Percentiles rank a stretch among this genome's conserved stretches.
phyloP scores from a whole-genome alignment of 2,888 invertebrate species.

The Pegoplata infirma region DNA sequence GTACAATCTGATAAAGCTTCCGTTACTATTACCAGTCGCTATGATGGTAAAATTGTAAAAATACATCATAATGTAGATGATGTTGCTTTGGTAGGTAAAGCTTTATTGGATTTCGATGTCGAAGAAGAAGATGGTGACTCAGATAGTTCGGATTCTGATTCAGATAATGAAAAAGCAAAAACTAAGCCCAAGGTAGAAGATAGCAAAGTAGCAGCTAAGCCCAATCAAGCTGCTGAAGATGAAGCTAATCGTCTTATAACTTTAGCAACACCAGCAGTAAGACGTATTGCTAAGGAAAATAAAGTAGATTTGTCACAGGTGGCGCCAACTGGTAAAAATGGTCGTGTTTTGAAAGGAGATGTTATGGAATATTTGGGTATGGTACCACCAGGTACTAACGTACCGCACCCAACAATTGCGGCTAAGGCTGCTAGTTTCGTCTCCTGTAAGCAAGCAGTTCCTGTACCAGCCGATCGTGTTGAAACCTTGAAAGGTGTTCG shows the following conservation, averaged over 20 bases:
- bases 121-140: constrained; percentile 78
- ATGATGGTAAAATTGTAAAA: constrained; percentile 90
- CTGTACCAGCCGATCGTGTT: constrained; percentile 73
- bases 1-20: constrained; percentile 99
- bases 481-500: constrained; percentile 89
- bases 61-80: constrained; percentile 92
- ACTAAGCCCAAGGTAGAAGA: background rate
- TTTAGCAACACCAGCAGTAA: constrained; percentile 95
- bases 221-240: constrained; percentile 57
- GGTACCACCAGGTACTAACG: constrained; percentile 80
- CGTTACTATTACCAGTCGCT: constrained; percentile 98
- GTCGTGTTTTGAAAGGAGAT: constrained; percentile 97
- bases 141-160: constrained; percentile 58
- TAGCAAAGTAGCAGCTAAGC: background rate
- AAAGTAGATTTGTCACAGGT: constrained; percentile 88
- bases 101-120: constrained; percentile 94
- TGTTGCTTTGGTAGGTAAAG: constrained; percentile 92
- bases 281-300: constrained; percentile 94
- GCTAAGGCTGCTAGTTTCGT: constrained; percentile 10
- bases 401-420: constrained; percentile 74
- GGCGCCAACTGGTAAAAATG: constrained; percentile 89
- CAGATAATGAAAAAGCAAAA: constrained; percentile 28
- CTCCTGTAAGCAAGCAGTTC: constrained; percentile 2
- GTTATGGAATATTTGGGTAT: constrained; percentile 85
- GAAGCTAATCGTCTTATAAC: constrained; percentile 66